Conservation (phyloP, 2,797 vertebrate species). For the Hyperoplus immaculatus region DNA sequence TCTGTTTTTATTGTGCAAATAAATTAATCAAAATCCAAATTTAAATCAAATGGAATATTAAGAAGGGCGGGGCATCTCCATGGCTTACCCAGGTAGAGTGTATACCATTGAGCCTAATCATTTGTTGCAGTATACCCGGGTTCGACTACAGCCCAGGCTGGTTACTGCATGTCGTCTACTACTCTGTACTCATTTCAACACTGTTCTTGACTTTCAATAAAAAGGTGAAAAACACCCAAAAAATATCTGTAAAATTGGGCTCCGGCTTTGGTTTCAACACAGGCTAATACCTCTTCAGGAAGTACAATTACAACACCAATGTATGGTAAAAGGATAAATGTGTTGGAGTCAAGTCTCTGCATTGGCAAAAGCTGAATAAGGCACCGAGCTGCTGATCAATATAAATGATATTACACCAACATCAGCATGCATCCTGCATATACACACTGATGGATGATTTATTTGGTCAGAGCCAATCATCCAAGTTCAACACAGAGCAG, state of each 20-base stretch:
- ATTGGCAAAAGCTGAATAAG: slow-evolving; percentile 27
- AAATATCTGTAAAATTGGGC: slow-evolving; percentile 37
- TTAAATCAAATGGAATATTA: no score
- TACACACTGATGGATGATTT: slow-evolving; percentile 68
- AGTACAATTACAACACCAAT: slow-evolving; percentile 50
- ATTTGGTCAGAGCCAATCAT: slow-evolving; percentile 55
- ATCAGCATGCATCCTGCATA: slow-evolving; percentile 61
- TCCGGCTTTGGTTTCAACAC: slow-evolving; percentile 46
- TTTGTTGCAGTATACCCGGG: no score
- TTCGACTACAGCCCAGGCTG: no score
- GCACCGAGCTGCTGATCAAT: slow-evolving; percentile 66
- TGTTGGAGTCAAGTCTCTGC: slow-evolving; percentile 51
- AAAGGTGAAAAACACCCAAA: no score
- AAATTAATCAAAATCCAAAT: no score
- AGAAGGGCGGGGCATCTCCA: no score
- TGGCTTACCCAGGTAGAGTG: no score
- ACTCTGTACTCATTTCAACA: no score
- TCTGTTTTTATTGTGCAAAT: no score
- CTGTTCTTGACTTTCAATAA: no score
- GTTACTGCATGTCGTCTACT: no score
- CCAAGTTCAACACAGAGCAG: slow-evolving; percentile 66
- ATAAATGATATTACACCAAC: slow-evolving; percentile 62
- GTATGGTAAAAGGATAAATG: slow-evolving; percentile 58
- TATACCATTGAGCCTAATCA: no score
- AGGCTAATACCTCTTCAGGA: slow-evolving; percentile 52